Percentiles rank a stretch among this genome's conserved stretches.
These are phyloP conservation scores for Rhinopomastus cyanomelas DNA, from an alignment of 2,113 vertebrate species.

Conservation along the genomic window DNA sequence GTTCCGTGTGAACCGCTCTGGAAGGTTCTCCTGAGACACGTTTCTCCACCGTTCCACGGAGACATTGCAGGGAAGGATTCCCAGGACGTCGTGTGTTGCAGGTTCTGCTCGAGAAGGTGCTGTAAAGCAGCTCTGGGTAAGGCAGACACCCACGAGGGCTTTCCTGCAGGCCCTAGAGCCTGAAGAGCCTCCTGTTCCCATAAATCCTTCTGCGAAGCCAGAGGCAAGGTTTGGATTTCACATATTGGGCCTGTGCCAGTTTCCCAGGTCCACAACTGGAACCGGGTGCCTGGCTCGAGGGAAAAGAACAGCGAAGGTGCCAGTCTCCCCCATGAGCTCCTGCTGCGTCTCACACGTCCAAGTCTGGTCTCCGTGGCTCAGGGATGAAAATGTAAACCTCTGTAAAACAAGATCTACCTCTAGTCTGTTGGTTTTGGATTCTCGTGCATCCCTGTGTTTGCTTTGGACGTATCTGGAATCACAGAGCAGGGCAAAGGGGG, in stretches of 20 bases:
- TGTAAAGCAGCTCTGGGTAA: not conserved
- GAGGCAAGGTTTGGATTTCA: not conserved
- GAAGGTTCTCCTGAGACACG: not conserved
- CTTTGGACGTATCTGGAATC: not conserved
- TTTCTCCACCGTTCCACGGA: not conserved
- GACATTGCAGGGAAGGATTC: not conserved
- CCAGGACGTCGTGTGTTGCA: not conserved
- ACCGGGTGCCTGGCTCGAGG: not conserved
- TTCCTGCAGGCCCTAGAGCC: not conserved
- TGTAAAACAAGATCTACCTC: not conserved
- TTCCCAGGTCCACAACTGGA: not conserved
- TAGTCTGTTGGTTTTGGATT: not conserved
- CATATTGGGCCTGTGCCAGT: not conserved
- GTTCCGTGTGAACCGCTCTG: not conserved
- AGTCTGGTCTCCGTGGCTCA: not conserved
- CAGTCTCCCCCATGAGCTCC: not conserved
- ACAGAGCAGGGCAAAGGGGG: not conserved
- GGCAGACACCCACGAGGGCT: not conserved
- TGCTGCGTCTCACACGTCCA: not conserved
- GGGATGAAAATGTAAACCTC: not conserved
- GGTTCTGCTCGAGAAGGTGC: not conserved
- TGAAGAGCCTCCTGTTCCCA: not conserved
- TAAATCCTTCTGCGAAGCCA: not conserved
- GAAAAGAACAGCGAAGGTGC: not conserved
- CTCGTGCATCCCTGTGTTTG: not conserved